These are phyloP conservation scores for Clepsis dumicolana DNA, from an alignment of 2,888 invertebrate species.

Conservation along the genomic window DNA sequence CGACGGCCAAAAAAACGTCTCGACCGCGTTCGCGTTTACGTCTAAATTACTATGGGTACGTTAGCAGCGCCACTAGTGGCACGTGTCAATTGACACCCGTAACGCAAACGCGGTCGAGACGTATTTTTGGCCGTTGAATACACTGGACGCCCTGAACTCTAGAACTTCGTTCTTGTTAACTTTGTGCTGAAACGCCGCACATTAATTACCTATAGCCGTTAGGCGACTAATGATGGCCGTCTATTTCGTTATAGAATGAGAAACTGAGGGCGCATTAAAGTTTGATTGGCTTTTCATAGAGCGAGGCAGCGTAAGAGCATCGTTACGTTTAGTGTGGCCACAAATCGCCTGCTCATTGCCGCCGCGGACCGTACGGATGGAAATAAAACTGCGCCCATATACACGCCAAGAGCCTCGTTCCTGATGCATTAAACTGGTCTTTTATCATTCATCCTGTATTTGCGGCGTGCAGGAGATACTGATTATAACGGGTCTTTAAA, in stretches of 20 bases:
- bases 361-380: slow-evolving; percentile 54
- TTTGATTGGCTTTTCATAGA: slow-evolving; percentile 80
- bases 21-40: too few relatives aligned
- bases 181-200: slow-evolving; percentile 25
- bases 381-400: slow-evolving; percentile 60
- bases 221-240: slow-evolving; percentile 44
- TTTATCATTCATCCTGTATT: slow-evolving; percentile 58
- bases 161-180: slow-evolving; percentile 7
- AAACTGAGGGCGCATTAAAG: slow-evolving; percentile 68
- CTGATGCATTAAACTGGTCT: slow-evolving; percentile 60
- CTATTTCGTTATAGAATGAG: slow-evolving; percentile 60
- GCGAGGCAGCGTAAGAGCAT: slow-evolving; percentile 62
- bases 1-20: too few relatives aligned
- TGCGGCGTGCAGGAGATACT: not conserved
- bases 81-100: too few relatives aligned
- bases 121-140: too few relatives aligned
- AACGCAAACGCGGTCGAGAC: too few relatives aligned
- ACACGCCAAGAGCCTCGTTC: slow-evolving; percentile 52
- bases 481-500: slow-evolving; percentile 3
- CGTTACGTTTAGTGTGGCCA: slow-evolving; percentile 73
- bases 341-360: slow-evolving; percentile 70
- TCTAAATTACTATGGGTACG: too few relatives aligned
- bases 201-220: slow-evolving; percentile 27
- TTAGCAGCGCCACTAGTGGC: too few relatives aligned
- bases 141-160: too few relatives aligned